These are phyloP conservation scores for Manduca sexta DNA, from an alignment of 1,140 invertebrate species.

Conservation along the genomic window DNA sequence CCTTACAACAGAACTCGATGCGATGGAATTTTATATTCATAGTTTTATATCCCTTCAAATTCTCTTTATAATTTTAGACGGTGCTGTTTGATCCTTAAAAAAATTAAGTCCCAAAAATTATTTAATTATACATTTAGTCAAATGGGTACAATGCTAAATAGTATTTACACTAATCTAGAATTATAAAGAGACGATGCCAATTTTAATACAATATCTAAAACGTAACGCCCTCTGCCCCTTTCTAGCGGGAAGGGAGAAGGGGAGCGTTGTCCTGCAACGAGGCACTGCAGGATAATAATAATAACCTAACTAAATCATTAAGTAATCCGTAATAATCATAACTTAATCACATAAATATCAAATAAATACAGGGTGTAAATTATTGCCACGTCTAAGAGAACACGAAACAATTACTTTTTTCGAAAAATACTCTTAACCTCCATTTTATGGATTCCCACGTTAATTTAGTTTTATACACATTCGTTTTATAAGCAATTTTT, in stretches of 20 bases:
- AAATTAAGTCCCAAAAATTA: too few relatives aligned
- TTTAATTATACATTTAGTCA: too few relatives aligned
- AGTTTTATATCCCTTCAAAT: background rate
- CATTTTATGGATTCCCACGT: conserved; percentile 37
- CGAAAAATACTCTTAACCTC: conserved; percentile 18
- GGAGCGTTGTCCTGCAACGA: too few relatives aligned
- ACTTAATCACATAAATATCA: conserved; percentile 21
- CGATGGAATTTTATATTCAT: background rate
- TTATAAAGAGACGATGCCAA: too few relatives aligned
- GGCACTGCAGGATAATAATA: too few relatives aligned
- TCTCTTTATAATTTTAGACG: background rate
- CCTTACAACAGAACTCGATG: conserved; percentile 2
- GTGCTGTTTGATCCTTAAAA: too few relatives aligned
- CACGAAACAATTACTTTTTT: conserved; percentile 1
- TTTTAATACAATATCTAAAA: too few relatives aligned
- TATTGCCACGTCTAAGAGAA: conserved; percentile 22
- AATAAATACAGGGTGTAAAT: conserved; percentile 50
- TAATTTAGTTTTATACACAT: conserved; percentile 22
- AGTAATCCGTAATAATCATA: conserved; percentile 16
- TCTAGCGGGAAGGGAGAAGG: too few relatives aligned
- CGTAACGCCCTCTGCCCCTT: too few relatives aligned
- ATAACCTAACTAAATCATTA: conserved; percentile 18
- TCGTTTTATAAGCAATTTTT: conserved; percentile 39
- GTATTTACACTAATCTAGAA: too few relatives aligned
- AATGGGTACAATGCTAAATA: too few relatives aligned